Conservation (phyloP, 1,140 invertebrate genomes). For the Anagrus nilaparvatae region DNA sequence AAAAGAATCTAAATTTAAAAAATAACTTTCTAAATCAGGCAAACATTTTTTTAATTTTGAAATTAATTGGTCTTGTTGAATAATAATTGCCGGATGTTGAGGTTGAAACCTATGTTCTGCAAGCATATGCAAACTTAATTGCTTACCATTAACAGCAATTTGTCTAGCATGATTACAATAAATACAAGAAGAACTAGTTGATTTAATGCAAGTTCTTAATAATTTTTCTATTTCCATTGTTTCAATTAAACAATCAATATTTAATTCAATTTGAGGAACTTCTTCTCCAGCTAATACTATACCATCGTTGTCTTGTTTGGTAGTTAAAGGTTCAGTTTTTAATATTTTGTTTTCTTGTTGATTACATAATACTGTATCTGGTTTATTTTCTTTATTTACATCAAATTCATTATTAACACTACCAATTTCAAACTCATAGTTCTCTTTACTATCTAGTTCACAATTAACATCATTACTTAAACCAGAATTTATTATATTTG, state of each 20-base stretch:
- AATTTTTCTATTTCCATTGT: conserved; percentile 59
- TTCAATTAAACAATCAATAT: conserved; percentile 60
- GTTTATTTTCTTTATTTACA: conserved; percentile 10
- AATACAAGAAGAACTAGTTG: conserved; percentile 57
- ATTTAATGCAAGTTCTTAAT: conserved; percentile 58
- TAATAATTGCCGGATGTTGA: conserved; percentile 38
- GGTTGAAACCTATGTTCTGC: conserved; percentile 66
- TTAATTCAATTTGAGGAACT: conserved; percentile 56
- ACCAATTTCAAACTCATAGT: conserved; percentile 9
- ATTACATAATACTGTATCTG: conserved; percentile 3
- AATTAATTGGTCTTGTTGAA: conserved; percentile 52
- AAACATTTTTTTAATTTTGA: conserved; percentile 54
- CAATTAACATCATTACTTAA: too few species aligned
- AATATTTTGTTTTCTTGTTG: conserved; percentile 13
- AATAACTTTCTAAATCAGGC: conserved; percentile 48
- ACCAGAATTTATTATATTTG: too few species aligned
- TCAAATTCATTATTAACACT: conserved; percentile 11
- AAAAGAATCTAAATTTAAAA: conserved; percentile 61
- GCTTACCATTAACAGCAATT: conserved; percentile 71
- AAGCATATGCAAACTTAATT: conserved; percentile 66
- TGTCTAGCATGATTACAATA: conserved; percentile 75
- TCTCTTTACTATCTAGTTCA: conserved; percentile 22
- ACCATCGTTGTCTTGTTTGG: conserved; percentile 19
- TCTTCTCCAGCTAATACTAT: conserved; percentile 49
- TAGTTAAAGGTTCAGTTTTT: background rate